phyloP scores from a whole-genome alignment of 2,888 invertebrate species.

The Eilema sororculum region DNA sequence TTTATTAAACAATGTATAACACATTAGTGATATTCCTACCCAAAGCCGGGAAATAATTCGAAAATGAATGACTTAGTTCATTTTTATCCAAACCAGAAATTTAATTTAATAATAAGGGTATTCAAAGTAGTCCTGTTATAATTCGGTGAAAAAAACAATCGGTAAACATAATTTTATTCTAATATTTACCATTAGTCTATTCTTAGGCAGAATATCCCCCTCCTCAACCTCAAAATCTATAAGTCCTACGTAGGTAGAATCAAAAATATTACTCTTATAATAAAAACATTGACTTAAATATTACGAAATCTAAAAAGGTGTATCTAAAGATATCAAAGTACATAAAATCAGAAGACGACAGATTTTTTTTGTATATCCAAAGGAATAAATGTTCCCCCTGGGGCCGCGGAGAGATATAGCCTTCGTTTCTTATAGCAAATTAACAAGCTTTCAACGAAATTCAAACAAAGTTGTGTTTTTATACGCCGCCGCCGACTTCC shows the following conservation, averaged over 20 bases:
- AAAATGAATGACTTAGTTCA: too few species aligned
- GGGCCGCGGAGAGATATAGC: constrained; percentile 9
- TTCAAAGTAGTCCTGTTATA: too few species aligned
- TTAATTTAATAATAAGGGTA: too few species aligned
- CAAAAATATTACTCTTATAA: background rate
- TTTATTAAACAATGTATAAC: too few species aligned
- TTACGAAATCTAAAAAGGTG: background rate
- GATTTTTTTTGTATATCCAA: constrained; percentile 15
- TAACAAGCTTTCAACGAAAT: constrained; percentile 24
- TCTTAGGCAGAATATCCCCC: too few species aligned
- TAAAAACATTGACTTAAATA: background rate
- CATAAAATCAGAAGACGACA: constrained; percentile 10
- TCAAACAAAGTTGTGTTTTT: constrained; percentile 11
- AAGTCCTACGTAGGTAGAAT: background rate
- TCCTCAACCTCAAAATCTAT: background rate
- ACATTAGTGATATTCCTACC: too few species aligned
- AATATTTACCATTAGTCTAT: too few species aligned
- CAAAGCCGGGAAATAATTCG: too few species aligned
- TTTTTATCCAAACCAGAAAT: too few species aligned
- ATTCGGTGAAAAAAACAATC: too few species aligned
- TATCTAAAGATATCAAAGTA: background rate
- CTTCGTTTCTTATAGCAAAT: constrained; percentile 19
- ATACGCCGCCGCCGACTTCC: background rate
- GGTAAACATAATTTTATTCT: too few species aligned
- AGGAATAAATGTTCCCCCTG: constrained; percentile 16